Base-by-base conservation (phyloP, 2,888 invertebrate genomes). In the Phyllotreta cruciferae region DNA sequence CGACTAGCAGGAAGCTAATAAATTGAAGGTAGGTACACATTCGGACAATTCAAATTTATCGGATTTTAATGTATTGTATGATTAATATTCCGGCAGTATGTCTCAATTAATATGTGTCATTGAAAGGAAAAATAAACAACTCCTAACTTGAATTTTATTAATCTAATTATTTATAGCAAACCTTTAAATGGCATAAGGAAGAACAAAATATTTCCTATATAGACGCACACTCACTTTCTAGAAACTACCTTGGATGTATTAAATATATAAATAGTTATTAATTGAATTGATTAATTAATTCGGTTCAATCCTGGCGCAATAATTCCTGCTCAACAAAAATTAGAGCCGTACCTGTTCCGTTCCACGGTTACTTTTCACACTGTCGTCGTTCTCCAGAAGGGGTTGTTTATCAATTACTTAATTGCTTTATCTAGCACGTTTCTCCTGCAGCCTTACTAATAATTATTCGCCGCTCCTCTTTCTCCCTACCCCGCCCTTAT, bases 341-440 rank as follows among this genome's bases (percentile, higher is more conserved):
- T 47, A 9, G 14, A 24, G 11, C 14, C 11, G 14, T 11, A 11
- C 50, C 50, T 36, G 50, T 41, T n/a, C 10, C 35, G n/a, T 50
- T 50, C 11, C 13, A n/a, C 11, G 35, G 39, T 64, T 53, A 52
- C 47, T 64, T 62, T 52, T 60, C 60, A 49, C 68, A 67, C 68
- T 66, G 63, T 67, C 68, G 66, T 63, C 38, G 36, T 14, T 52
- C 37, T 35, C 64, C 54, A 61, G 68, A 70, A 67, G 71, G 73
- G 74, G 74, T 72, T 75, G 73, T 75, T 76, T 75, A 75, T 75
- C 76, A 75, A 76, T 76, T 76, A 76, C 75, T 74, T 73, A 74
- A 76, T 75, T 76, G 73, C 73, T 74, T 74, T 74, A 75, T 74
- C 74, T 73, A 73, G 69, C 73, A 73, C 73, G 72, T 73, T 73